Base-by-base conservation (phyloP, 2,113 vertebrate species). In the Myxocyprinus asiaticus region DNA sequence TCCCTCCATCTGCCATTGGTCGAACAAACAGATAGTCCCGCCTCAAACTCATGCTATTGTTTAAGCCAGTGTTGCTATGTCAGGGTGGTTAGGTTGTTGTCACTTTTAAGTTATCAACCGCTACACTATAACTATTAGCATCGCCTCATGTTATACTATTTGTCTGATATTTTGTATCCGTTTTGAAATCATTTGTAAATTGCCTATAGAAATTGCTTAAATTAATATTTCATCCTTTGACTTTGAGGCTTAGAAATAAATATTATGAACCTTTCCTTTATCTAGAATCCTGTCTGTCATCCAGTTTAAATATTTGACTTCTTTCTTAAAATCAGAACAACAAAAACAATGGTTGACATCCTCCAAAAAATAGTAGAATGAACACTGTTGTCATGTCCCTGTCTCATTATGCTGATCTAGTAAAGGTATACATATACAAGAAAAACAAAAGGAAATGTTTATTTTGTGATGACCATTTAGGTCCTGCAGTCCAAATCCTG, bases 281-380 rank as follows among this genome's bases (percentile, higher is more conserved):
- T 15, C 43, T 45, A 45, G 53, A 72, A 58, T 10, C 12, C 33
- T 44, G 63, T 47, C 67, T 74, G 48, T 53, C 53, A 50, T 74
- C 7, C 22, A 68, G 17, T 22, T 74, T 48, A 68, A 82, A 74
- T 74, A 82, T 82, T 48, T 58, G 10, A 58, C 0, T 12, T 44
- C 7, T 9, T 7, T 63, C 67, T 63, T 76, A 33, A 47, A 17
- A 62, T 69, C 61, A 53, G 50, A 71, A 50, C 77, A 69, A 44
- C 76, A 82, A 82, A 15, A 66, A 43, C 51, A 55, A 51, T 71
- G 68, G 64, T 76, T 78, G 72, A 80, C 76, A 83, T 66, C 22
- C 51, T 67, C 67, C 63, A 17, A 47, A n/a, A 77, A 83, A 81
- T 56, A 68, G 61, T 66, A 59, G 43, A 76, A 67, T 67, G 70